These are phyloP conservation scores for Pedionomus torquatus DNA, from an alignment of 2,113 vertebrate species.

Conservation along the genomic window DNA sequence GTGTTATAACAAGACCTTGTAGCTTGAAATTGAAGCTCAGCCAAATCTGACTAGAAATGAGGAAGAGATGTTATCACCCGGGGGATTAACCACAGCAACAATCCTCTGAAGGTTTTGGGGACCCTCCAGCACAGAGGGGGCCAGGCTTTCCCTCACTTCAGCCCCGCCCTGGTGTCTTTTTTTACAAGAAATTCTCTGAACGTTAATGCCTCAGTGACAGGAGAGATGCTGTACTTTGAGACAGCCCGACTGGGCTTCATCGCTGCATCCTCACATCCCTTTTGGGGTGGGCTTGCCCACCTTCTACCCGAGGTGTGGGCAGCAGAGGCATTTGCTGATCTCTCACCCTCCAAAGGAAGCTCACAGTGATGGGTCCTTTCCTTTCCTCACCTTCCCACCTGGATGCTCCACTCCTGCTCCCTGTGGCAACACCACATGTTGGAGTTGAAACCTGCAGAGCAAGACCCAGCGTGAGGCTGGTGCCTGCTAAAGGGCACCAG, in stretches of 20 bases:
- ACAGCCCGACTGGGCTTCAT: background rate
- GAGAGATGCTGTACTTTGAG: background rate
- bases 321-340: background rate
- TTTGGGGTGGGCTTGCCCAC: background rate
- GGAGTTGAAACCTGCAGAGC: background rate
- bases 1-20: background rate
- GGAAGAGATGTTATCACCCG: background rate
- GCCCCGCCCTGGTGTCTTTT: background rate
- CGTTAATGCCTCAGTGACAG: background rate
- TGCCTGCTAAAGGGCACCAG: background rate
- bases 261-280: background rate
- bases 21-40: background rate
- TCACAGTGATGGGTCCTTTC: background rate
- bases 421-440: background rate
- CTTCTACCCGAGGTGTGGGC: background rate
- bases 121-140: background rate
- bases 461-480: background rate
- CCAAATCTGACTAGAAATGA: background rate
- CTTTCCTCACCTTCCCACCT: background rate
- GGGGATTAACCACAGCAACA: background rate
- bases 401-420: background rate
- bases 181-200: background rate
- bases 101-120: background rate
- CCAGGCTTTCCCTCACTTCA: background rate
- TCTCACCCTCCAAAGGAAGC: background rate